Conservation (phyloP, 30 jellyfish, hydroid and myxozoan genomes). For the Aurelia aurita region DNA sequence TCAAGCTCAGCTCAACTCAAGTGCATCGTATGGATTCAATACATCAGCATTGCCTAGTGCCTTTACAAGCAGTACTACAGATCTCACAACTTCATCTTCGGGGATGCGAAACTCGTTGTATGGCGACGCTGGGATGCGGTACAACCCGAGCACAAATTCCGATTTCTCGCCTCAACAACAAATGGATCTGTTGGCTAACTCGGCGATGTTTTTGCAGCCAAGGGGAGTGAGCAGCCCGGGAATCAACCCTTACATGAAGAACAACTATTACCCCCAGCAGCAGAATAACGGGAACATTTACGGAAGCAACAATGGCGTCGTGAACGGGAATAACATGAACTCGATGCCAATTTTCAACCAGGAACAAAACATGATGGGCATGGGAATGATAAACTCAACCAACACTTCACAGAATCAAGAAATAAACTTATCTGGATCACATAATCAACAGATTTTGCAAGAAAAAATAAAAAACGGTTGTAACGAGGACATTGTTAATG, state of each 20-base stretch:
- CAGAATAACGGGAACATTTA: slow-evolving; percentile 74
- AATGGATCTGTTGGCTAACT: slow-evolving; percentile 87
- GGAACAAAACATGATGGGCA: slow-evolving; percentile 81
- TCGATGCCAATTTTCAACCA: slow-evolving; percentile 81
- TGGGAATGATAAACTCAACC: slow-evolving; percentile 64
- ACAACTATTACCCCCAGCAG: slow-evolving; percentile 51
- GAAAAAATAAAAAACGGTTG: slow-evolving; percentile 94
- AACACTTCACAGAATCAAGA: slow-evolving; percentile 64
- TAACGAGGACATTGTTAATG: slow-evolving; percentile 98
- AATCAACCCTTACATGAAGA: slow-evolving; percentile 80
- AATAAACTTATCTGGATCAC: slow-evolving; percentile 75
- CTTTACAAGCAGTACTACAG: slow-evolving; percentile 66
- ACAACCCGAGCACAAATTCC: slow-evolving; percentile 77
- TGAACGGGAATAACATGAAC: slow-evolving; percentile 56
- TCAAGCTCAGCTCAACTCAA: slow-evolving; percentile 67
- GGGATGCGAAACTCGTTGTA: slow-evolving; percentile 76
- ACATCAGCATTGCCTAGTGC: slow-evolving; percentile 47
- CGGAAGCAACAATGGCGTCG: slow-evolving; percentile 69
- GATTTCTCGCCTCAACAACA: slow-evolving; percentile 94
- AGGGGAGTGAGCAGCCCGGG: slow-evolving; percentile 96
- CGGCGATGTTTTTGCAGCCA: slow-evolving; percentile 93
- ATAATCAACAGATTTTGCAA: slow-evolving; percentile 87
- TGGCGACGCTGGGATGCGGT: slow-evolving; percentile 74
- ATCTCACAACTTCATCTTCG: slow-evolving; percentile 46
- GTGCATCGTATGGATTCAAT: slow-evolving; percentile 46